Base-by-base conservation (phyloP, 1,140 invertebrate genomes). In the Drosophila paulistorum region DNA sequence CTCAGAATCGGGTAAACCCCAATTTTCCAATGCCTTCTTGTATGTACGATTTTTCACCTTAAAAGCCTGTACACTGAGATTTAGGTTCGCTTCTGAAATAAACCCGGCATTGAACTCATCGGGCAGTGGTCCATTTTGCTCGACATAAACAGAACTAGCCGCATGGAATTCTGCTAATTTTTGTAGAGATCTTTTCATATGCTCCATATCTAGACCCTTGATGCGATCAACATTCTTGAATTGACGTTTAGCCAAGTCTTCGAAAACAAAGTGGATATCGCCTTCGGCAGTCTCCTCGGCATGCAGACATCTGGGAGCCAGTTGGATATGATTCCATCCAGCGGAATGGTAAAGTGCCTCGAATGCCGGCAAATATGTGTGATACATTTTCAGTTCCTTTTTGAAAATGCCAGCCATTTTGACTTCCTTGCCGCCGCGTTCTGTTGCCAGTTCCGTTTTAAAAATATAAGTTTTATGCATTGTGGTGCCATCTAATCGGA, bases 111-210 rank as follows among this genome's bases (percentile, higher is more conserved):
- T 35, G 1, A 82, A 90, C 5, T 74, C 61, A 1, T 41, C 58
- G 0, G 83, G 71, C 35, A 67, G 84, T 0, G 74, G 42, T 7
- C 80, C 82, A 10, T 81, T 64, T 3, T 54, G 57, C 1, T 90
- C 82, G 1, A 65, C 77, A 41, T 87, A 86, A 10, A 85, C 78
- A 0, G 79, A 58, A 7, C 94, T 93, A 7, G 92, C 86, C 0
- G 94, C 94, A 80, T 95, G 94, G 66, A 94, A 93, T 64, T 87
- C 93, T 0, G 93, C 94, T 41, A 95, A 67, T 61, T 93, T 93
- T 2, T 89, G 87, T 13, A 95, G 71, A 4, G 93, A 93, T 11
- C 93, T 39, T 51, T 92, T 76, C 66, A 92, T 92, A 48, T 95
- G 94, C 2, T 85, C 65, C 33, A 93, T 68, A 74, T 95, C 93